Base-by-base conservation (phyloP, 1,140 invertebrate species). In the Drosophila melanica region DNA sequence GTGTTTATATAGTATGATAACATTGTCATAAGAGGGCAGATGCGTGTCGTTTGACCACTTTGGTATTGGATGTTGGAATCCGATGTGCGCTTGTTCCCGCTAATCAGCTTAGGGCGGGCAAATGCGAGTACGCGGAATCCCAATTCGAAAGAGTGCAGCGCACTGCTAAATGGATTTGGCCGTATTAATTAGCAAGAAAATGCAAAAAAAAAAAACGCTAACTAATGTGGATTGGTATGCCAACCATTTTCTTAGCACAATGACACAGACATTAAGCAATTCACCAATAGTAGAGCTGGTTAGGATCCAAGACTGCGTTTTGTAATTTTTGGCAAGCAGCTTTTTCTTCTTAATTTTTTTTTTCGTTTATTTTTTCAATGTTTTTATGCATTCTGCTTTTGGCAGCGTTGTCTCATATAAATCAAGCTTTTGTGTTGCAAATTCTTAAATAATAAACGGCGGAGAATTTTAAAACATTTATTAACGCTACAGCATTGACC, bases 111-210 rank as follows among this genome's bases (percentile, higher is more conserved):
- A 74, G 51, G 63, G 20, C 53, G 44, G 42, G 4, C 11, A 27
- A 50, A 16, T 54, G 39, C n/a, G 42, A 48, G 16, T 62, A 12
- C 7, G 16, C 39, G 10, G 33, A 27, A 27, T n/a, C 23, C 12
- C 20, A 20, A n/a, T 35, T 50, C 23, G 10, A 6, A 16, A 23
- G 7, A 16, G 47, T 33, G 45, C 20, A 10, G 1, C 16, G 37
- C 14, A 44, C 57, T 68, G 79, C 82, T 86, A 86, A 86, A 81
- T 87, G 81, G 81, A 86, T 86, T 86, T 86, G 79, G 77, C 64
- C 81, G 48, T 79, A 81, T 87, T 86, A 86, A 86, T 86, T 86
- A 86, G 82, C 82, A 64, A 64, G 75, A 87, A 85, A 87, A 86
- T 87, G 81, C 74, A 68, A 64, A 68, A 64, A 86, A 68, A 64